Evolutionary conservation across 1,140 invertebrate genomes (phyloP).

Genomic region (Cherax destructor): DNA sequence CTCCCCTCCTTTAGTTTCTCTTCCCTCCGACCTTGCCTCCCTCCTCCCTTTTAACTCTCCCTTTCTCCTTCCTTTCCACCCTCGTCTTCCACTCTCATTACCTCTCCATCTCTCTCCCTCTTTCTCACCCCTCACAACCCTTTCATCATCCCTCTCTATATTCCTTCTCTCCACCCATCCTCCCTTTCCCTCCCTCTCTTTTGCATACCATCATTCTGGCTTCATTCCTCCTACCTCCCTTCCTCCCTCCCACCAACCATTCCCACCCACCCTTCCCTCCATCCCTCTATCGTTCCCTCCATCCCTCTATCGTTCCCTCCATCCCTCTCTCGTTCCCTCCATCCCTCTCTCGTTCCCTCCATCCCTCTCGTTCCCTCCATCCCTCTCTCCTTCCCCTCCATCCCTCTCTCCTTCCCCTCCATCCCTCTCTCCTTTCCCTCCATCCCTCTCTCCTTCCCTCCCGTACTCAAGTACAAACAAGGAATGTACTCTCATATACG

Average conservation of each 20-base stretch:
- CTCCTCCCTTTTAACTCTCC: background rate
- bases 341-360: too few relatives aligned
- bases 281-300: too few relatives aligned
- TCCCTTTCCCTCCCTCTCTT: background rate
- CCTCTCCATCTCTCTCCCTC: background rate
- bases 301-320: background rate
- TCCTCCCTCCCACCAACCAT: background rate
- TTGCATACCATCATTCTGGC: background rate
- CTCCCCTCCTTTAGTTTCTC: background rate
- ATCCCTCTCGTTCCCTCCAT: background rate
- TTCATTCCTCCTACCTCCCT: background rate
- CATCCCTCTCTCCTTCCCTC: too few relatives aligned
- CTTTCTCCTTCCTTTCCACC: background rate
- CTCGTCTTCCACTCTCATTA: background rate
- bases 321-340: background rate
- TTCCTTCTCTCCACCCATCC: background rate
- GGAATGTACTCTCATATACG: too few relatives aligned
- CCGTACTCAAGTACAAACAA: too few relatives aligned
- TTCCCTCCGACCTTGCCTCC: background rate
- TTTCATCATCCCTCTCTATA: background rate
- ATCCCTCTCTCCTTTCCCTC: too few relatives aligned
- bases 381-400: background rate
- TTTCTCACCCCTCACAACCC: background rate
- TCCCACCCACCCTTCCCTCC: background rate
- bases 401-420: background rate